These are phyloP conservation scores for Halichoerus grypus DNA, from an alignment of 2,113 vertebrate genomes.

Conservation along the genomic window DNA sequence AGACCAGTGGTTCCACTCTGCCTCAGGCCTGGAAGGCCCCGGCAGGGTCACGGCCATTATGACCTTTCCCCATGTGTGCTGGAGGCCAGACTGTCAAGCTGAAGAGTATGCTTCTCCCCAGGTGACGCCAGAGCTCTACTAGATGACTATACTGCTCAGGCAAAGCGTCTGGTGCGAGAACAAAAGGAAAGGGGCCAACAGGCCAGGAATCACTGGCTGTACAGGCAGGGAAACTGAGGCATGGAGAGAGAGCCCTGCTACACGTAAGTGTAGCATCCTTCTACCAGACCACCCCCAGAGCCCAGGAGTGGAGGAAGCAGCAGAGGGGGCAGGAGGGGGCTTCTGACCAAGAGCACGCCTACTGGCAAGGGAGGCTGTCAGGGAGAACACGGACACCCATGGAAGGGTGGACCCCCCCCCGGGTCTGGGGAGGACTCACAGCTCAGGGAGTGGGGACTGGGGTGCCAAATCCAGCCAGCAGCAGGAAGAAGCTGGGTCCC, in stretches of 20 bases:
- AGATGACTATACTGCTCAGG: neutral
- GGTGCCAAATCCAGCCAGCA: neutral
- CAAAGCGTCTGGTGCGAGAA: neutral
- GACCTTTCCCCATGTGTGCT: neutral
- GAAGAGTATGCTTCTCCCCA: neutral
- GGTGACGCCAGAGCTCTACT: neutral
- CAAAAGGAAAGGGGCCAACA: neutral
- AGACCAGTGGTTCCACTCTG: neutral
- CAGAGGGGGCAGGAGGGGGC: neutral
- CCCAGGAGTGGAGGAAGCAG: neutral
- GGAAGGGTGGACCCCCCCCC: neutral
- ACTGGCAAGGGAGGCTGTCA: constrained; percentile 80
- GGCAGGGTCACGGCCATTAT: neutral
- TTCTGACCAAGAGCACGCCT: constrained; percentile 50
- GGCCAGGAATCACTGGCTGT: neutral
- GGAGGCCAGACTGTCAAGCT: neutral
- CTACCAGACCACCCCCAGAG: neutral
- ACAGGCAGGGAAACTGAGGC: neutral
- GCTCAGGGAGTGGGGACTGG: neutral
- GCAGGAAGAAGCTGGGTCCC: neutral
- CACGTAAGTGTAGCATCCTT: neutral
- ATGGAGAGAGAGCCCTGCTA: neutral
- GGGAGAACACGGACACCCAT: constrained; percentile 64
- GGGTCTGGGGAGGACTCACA: accelerated
- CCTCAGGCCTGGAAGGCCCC: neutral